Base-by-base conservation (phyloP, 2,888 invertebrate genomes). In the Dastarcus helophoroides region DNA sequence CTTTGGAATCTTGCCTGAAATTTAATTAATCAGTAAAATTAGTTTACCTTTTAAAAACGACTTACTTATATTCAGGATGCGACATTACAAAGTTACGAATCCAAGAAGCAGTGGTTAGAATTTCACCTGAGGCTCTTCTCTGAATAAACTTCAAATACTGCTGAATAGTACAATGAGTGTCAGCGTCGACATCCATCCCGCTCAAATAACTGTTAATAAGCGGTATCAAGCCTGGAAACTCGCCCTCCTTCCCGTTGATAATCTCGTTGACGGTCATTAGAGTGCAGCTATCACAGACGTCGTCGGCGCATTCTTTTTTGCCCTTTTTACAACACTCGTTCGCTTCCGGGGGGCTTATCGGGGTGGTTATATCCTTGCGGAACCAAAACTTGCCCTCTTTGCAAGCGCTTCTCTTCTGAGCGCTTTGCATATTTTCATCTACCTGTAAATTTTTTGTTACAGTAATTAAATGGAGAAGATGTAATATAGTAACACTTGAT, bases 111-210 rank as follows among this genome's bases (percentile, higher is more conserved):
- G 91, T 89, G 30, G 98, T 99, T 53, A 78, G 68, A 31, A 94
- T 73, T 57, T 90, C 84, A 14, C 95, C 95, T 46, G 82, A 74
- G 4, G 90, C 88, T 48, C 88, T 71, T 33, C 77, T 73, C 56
- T 83, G 81, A 54, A 98, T 94, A 38, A 95, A 75, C 54, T 83
- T 86, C 40, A 98, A 72, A 66, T 98, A 98, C 64, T 94, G 89
- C 60, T 88, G 85, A 51, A 98, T 85, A 5, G 93, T 91, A 65
- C 97, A 97, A 60, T 90, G 86, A 22, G 95, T 97, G 62, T 97
- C 97, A 2, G 94, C 91, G 65, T 98, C 98, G 28, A 95, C 86
- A 60, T 98, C 95, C 77, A 95, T 89, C 36, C 84, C 85, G 42
- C 83, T 82, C 48, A 98, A 68, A 64, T 93, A 98, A 48, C 84